Evolutionary conservation across 1,140 invertebrate species (phyloP), one percentile per base, ranked within the genome.

Genomic region (Charaxes varanes): DNA sequence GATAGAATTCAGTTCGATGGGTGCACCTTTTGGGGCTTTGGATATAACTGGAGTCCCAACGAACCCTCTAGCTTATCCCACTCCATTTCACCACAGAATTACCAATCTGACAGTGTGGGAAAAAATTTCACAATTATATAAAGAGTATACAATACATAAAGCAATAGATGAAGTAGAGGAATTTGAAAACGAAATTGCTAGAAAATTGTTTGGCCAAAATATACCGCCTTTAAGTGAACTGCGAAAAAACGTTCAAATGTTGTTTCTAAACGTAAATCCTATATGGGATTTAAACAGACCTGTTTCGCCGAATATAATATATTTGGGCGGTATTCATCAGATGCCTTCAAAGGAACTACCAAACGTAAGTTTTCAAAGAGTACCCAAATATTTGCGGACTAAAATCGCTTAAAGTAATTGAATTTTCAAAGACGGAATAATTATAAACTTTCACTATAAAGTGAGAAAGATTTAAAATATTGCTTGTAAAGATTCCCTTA

Each of bases 181-280:
- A 15, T 5, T n/a, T 11, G 49, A 55, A 16, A 45, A 61, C 37
- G 21, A 44, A 30, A 36, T 55, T 19, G 2, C 49, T 0, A 24
- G 33, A 17, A 28, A 35, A 27, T 7, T 53, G 5, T 53, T 61
- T 28, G 56, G 50, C 16, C 10, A 38, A 10, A 53, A 65, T 18
- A 43, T 33, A 3, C 52, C 85, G 7, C 4, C 85, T 78, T 16
- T 48, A n/a, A 27, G 21, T 7, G 43, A 67, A 8, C 32, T 49
- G 3, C 61, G 69, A 17, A 62, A 68, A 33, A 85, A 86, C 54
- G 59, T 85, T 2, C 80, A 83, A 28, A 54, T 90, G 56, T 24
- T 88, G 7, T 82, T 90, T 40, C 36, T 85, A 1, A 86, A 85
- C 48, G 59, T 54, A 6, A 71, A 87, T 73, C 76, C 74, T 2